These are phyloP conservation scores for Apantesis nais DNA, from an alignment of 2,888 invertebrate species.

Conservation along the genomic window DNA sequence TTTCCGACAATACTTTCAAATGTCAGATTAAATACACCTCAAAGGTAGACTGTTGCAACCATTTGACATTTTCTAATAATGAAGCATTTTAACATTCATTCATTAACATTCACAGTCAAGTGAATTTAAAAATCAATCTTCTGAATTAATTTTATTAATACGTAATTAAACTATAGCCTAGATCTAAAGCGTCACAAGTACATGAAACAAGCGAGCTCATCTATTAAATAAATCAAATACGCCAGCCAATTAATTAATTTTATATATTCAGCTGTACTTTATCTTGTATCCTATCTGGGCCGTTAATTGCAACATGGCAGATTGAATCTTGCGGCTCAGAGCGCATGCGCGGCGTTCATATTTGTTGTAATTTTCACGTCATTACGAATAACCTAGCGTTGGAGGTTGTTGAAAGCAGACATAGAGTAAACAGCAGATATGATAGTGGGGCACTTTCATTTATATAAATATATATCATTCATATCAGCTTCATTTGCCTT, in stretches of 20 bases:
- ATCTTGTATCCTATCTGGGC: slow-evolving; percentile 45
- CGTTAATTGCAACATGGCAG: slow-evolving; percentile 59
- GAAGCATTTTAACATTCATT: not conserved
- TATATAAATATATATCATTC: not conserved
- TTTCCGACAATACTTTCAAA: not conserved
- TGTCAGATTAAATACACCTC: not conserved
- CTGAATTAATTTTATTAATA: not conserved
- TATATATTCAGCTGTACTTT: slow-evolving; percentile 36
- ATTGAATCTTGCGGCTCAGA: slow-evolving; percentile 69
- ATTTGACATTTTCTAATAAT: not conserved
- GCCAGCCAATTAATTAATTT: slow-evolving; percentile 42
- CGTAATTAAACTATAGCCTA: not conserved
- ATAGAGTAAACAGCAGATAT: slow-evolving; percentile 61
- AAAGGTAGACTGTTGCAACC: not conserved
- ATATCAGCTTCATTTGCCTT: not conserved
- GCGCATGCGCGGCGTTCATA: slow-evolving; percentile 57
- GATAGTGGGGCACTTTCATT: slow-evolving; percentile 28
- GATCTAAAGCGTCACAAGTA: not conserved
- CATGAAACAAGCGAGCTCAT: slow-evolving; percentile 5
- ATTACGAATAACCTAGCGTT: slow-evolving; percentile 67
- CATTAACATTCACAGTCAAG: not conserved
- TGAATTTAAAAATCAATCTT: not conserved
- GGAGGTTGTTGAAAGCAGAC: slow-evolving; percentile 69
- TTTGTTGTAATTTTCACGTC: slow-evolving; percentile 80
- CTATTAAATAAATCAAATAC: slow-evolving; percentile 18